A percentile compares a stretch with the other conserved stretches of the same genome.
Evolutionary conservation across 2,888 invertebrate genomes (phyloP).

Genomic region (Lycia hirtaria): DNA sequence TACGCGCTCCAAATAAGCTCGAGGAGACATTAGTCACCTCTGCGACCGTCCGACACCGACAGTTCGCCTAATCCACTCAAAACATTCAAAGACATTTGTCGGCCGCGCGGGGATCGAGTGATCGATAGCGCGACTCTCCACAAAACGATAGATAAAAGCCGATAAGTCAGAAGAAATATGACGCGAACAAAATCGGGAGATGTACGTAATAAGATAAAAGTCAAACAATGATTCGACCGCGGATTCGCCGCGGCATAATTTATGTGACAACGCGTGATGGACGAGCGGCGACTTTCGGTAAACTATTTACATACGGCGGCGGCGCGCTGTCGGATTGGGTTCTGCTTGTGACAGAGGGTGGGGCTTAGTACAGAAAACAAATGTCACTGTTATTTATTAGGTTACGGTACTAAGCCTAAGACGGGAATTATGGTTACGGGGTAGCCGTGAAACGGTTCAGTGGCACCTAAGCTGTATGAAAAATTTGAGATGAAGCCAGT

Average conservation of each 20-base stretch:
- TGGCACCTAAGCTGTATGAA: constrained; percentile 41
- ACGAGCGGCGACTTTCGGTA: constrained; percentile 85
- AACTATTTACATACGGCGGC: constrained; percentile 85
- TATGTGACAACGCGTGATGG: constrained; percentile 86
- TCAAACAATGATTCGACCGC: constrained; percentile 85
- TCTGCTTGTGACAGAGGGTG: constrained; percentile 83
- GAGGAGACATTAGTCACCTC: constrained; percentile 73
- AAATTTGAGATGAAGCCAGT: constrained; percentile 24
- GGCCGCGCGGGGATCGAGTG: constrained; percentile 75
- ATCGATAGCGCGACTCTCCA: constrained; percentile 83
- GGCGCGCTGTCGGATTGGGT: constrained; percentile 83
- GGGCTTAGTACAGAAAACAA: constrained; percentile 84
- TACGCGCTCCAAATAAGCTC: constrained; percentile 79
- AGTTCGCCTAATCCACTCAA: constrained; percentile 83
- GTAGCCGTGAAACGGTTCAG: constrained; percentile 44
- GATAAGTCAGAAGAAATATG: constrained; percentile 85
- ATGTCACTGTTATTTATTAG: constrained; percentile 85
- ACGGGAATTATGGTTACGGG: constrained; percentile 67
- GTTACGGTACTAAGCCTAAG: constrained; percentile 79
- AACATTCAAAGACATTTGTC: constrained; percentile 84
- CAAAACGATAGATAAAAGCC: constrained; percentile 85
- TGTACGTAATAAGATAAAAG: constrained; percentile 86
- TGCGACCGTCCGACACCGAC: constrained; percentile 67
- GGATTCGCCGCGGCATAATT: constrained; percentile 86
- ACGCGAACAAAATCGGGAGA: constrained; percentile 86